Percentiles rank a stretch among this genome's conserved stretches.
These are phyloP conservation scores for Sipunculus nudus DNA, from an alignment of 2,888 invertebrate species.

Conservation along the genomic window DNA sequence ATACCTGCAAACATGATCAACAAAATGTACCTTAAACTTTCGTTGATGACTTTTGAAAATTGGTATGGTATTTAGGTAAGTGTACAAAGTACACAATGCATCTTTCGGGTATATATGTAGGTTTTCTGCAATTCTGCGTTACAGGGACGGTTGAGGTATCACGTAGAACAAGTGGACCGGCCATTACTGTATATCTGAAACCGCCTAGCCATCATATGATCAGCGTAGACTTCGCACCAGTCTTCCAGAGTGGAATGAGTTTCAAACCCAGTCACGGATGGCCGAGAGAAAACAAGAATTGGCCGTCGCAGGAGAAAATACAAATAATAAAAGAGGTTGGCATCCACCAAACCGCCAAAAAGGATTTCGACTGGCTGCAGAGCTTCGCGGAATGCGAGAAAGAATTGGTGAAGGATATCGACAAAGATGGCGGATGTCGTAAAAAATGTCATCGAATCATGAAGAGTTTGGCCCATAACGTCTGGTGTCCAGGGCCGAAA, in stretches of 20 bases:
- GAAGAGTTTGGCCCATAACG: too few species aligned
- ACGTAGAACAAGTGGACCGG: constrained; percentile 4
- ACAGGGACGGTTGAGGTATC: constrained; percentile 1
- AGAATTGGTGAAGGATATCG: constrained; percentile 18
- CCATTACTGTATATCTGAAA: not conserved
- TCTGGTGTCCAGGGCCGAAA: too few species aligned
- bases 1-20: too few species aligned
- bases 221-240: constrained; percentile 8
- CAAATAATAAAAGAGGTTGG: constrained; percentile 7
- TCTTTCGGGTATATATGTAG: too few species aligned
- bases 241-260: constrained; percentile 1
- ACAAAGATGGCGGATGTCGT: constrained; percentile 25
- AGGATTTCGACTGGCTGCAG: constrained; percentile 21
- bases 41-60: too few species aligned
- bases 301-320: constrained; percentile 21
- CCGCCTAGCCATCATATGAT: not conserved
- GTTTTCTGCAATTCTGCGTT: too few species aligned
- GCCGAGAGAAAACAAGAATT: constrained; percentile 3
- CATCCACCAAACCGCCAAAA: constrained; percentile 21
- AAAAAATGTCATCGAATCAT: constrained; percentile 30
- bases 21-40: too few species aligned
- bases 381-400: constrained; percentile 18
- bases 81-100: too few species aligned
- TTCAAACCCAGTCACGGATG: constrained; percentile 10
- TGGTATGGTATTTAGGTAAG: too few species aligned